Evolutionary conservation across 53 echinoderm and acorn worm species (phyloP), one percentile per base, ranked within the genome.

Genomic region (Mesocentrotus franciscanus): DNA sequence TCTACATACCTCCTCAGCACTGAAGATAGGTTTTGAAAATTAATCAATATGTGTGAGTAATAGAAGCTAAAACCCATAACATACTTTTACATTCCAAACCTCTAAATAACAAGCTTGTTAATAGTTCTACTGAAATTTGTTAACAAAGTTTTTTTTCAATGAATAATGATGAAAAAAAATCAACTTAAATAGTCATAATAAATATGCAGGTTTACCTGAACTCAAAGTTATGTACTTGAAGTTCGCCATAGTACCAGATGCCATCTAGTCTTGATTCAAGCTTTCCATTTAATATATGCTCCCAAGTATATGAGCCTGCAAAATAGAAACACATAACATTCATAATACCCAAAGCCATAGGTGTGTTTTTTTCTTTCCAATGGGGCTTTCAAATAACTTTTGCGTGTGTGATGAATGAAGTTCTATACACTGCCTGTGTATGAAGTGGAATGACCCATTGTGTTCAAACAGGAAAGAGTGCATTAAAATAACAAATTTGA

Each of bases 301-400:
- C 96, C 99, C 99, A 99, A 24, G 97, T 98, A 61, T 97, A 99
- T 60, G 96, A 95, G 61, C 97, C 99, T 99, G 32, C 5, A 95
- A 79, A 95, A 79, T 87, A 14, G 17, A 70, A 79, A 24, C 49
- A 89, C 56, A 89, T 60, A 90, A 39, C 42, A n/a, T 15, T 57
- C 57, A 60, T 90, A 36, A 39, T 14, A 35, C 4, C 10, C 16
- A 55, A 36, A 35, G 36, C 26, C 15, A 49, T 0, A 49, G 49
- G 5, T 87, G 64, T 22, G 16, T 34, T 0, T 18, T 87, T 87
- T 85, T 26, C 5, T 61, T 34, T 95, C 26, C 93, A 78, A 87
- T 49, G 24, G 55, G 11, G 12, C 20, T 17, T 87, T 34, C 18
- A 5, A 49, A 20, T 87, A 13, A 64, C 15, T 6, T 64, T 12